Evolutionary conservation across 2,113 vertebrate species (phyloP).

Genomic region (Cynoglossus semilaevis): DNA sequence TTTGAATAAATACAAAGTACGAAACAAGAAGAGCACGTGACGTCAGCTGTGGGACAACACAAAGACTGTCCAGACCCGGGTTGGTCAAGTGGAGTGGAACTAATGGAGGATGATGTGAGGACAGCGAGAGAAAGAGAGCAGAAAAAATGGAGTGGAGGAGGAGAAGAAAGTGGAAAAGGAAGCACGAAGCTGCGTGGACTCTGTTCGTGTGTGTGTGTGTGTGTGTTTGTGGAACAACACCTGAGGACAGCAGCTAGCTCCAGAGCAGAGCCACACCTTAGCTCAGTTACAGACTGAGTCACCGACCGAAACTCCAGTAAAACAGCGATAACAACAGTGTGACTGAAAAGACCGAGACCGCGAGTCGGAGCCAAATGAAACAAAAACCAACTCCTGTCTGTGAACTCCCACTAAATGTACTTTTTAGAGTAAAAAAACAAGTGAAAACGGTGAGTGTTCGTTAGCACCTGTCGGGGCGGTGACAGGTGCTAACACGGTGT

Average conservation of each 20-base stretch:
- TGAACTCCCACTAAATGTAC: not conserved
- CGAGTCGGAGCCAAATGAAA: not conserved
- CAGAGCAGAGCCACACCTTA: conserved; percentile 72
- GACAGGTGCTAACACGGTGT: conserved; percentile 45
- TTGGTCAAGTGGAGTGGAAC: conserved; percentile 46
- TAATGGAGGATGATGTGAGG: conserved; percentile 51
- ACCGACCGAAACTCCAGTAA: conserved; percentile 70
- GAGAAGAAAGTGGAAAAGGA: not conserved
- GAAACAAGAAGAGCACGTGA: too few relatives aligned
- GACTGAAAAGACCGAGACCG: not conserved
- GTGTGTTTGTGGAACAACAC: conserved; percentile 5
- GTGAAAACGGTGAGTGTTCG: not conserved
- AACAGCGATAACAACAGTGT: conserved; percentile 1
- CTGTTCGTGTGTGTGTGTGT: too few relatives aligned
- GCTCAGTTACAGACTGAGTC: conserved; percentile 59
- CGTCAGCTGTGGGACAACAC: conserved; percentile 30
- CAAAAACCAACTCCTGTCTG: not conserved
- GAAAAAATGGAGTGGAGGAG: not conserved
- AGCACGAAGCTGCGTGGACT: conserved; percentile 7
- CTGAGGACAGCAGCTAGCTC: conserved; percentile 50
- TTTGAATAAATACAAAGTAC: too few relatives aligned
- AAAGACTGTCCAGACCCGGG: conserved; percentile 19
- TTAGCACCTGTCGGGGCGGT: conserved; percentile 41
- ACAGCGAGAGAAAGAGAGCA: conserved; percentile 24
- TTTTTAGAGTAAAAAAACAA: not conserved